These are phyloP conservation scores for Anguilla megastoma DNA, from an alignment of 2,797 vertebrate genomes.

Conservation along the genomic window DNA sequence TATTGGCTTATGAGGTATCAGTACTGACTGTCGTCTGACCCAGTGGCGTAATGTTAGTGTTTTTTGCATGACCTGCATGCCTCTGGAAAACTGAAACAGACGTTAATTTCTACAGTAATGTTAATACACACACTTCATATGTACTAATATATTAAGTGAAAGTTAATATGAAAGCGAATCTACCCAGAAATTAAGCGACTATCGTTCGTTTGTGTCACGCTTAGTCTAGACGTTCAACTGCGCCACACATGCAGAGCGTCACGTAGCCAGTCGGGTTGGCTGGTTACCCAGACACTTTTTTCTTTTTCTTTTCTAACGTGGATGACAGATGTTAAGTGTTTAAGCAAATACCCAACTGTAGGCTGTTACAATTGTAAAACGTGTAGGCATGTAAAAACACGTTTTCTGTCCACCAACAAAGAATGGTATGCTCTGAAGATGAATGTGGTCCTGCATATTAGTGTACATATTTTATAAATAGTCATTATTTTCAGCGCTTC, in stretches of 20 bases:
- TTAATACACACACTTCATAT: neutral
- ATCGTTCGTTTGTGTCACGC: neutral
- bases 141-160: neutral
- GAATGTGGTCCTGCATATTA: neutral
- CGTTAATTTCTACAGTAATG: neutral
- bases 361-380: neutral
- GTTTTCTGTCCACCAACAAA: neutral
- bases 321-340: neutral
- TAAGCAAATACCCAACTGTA: neutral
- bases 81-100: neutral
- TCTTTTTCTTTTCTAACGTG: neutral
- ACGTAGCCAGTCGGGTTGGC: constrained; percentile 14
- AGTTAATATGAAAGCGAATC: neutral
- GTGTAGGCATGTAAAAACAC: neutral
- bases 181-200: neutral
- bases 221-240: neutral
- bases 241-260: constrained; percentile 18
- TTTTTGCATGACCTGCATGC: neutral
- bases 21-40: neutral
- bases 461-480: neutral
- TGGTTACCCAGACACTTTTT: neutral
- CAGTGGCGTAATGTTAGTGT: neutral
- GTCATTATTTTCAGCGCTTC: neutral
- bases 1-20: neutral
- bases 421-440: neutral